Base-by-base conservation (phyloP, 1,140 invertebrate genomes). In the Drosophila ogumai region DNA sequence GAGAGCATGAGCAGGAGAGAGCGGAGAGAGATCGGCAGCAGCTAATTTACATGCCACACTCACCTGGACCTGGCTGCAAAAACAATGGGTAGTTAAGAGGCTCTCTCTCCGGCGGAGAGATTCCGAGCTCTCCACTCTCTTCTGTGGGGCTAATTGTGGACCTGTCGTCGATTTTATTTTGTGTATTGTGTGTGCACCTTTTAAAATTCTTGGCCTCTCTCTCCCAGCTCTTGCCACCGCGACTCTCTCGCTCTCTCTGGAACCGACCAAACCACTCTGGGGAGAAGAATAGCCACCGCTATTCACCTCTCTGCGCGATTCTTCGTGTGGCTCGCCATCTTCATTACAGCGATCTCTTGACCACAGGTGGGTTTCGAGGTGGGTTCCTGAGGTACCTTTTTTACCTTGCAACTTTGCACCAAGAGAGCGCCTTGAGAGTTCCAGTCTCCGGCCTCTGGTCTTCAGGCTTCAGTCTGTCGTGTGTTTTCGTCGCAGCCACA, bases 401-500 rank as follows among this genome's bases (percentile, higher is more conserved):
- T 40, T 54, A 54, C 25, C 19, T 36, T 36, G 32, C 19, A 36
- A n/a, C 32, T 13, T 17, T 36, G 34, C 38, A 36, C 9, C 32
- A 17, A 19, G 31, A 65, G 65, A 40, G 64, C n/a, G 41, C 40
- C 34, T 15, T 25, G 61, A 57, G 61, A 61, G 69, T 56, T 50
- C 47, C 58, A 44, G 46, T 31, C 60, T 61, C 40, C 41, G 59
- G 41, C 67, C 74, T 67, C 17, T 55, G 54, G 61, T 58, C 56
- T 50, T 47, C 36, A 28, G 63, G 38, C 79, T 72, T 90, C 57
- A 90, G 85, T 90, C 75, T 81, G 44, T 90, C 85, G 85, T 90
- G 81, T 84, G 80, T 80, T 88, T 88, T 87, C 84, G 59, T 90
- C 85, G 84, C 81, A 64, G 85, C 58, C 79, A 75, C 85, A 81